These are phyloP conservation scores for Mastomys coucha DNA, from an alignment of 2,113 vertebrate species.

Conservation along the genomic window DNA sequence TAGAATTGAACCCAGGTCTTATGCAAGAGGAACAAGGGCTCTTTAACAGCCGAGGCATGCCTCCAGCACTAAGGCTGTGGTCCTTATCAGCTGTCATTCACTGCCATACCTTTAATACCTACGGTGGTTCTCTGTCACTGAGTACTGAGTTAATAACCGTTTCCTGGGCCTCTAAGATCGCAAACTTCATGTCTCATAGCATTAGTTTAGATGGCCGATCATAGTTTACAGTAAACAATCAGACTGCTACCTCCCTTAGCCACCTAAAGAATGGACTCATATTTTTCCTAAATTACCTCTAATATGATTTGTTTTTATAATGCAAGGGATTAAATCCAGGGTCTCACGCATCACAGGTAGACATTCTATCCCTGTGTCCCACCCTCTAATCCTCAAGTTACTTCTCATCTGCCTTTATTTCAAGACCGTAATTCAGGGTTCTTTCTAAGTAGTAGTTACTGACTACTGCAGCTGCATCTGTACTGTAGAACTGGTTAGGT, in stretches of 20 bases:
- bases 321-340: not conserved
- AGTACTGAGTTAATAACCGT: not conserved
- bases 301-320: not conserved
- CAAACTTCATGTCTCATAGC: not conserved
- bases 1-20: not conserved
- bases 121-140: not conserved
- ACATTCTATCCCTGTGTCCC: not conserved
- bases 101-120: not conserved
- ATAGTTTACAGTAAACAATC: not conserved
- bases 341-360: not conserved
- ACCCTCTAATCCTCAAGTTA: not conserved
- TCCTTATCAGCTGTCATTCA: not conserved
- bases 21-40: not conserved
- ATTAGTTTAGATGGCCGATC: not conserved
- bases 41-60: not conserved
- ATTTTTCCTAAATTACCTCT: not conserved
- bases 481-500: not conserved
- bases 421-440: not conserved
- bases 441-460: not conserved
- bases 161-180: not conserved
- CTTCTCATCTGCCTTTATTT: conserved; percentile 15
- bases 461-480: not conserved
- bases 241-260: conserved; percentile 10
- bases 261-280: not conserved
- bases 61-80: not conserved